Base-by-base conservation (phyloP, 2,797 vertebrate species). In the Diglossa cyanea region DNA sequence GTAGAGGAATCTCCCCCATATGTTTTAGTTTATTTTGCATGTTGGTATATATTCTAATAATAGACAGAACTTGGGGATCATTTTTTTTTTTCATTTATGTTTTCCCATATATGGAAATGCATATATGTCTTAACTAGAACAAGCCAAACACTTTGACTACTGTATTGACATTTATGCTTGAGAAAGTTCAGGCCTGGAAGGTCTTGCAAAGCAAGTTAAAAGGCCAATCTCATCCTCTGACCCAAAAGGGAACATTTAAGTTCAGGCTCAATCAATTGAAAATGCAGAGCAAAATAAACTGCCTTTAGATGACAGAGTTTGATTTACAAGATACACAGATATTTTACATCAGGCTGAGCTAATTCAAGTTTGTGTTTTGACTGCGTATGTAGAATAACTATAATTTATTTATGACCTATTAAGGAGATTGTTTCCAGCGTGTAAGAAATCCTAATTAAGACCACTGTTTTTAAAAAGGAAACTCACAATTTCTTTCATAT, bases 131-230 rank as follows among this genome's bases (percentile, higher is more conserved):
- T 83, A 74, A 75, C 39, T 80, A 66, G 39, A 93, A 87, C 58
- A 75, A 93, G 25, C 66, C 76, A 87, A 78, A 71, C 76, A 73
- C 68, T 96, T 95, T 84, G 91, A 86, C 94, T 90, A 71, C 87
- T 90, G 16, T 93, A 94, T 94, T 97, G 96, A 91, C 96, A 97
- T 97, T 97, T 96, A 96, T 95, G 96, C 94, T 97, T 97, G 92
- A 97, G 74, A 92, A 96, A 96, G 53, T 94, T 96, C 92, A 96
- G 93, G 89, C 96, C 96, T 97, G 86, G 90, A 93, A 97, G 96
- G 94, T 94, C 74, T 96, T 78, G 53, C 72, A 90, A 66, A 80
- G 50, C 78, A 86, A 96, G 90, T 95, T 86, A 75, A 97, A 97
- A 96, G 96, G 96, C 79, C 92, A 96, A 48, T 81, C 79, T 60